Base-by-base conservation (phyloP, 2,113 vertebrate species). In the Lampris megalopsis region DNA sequence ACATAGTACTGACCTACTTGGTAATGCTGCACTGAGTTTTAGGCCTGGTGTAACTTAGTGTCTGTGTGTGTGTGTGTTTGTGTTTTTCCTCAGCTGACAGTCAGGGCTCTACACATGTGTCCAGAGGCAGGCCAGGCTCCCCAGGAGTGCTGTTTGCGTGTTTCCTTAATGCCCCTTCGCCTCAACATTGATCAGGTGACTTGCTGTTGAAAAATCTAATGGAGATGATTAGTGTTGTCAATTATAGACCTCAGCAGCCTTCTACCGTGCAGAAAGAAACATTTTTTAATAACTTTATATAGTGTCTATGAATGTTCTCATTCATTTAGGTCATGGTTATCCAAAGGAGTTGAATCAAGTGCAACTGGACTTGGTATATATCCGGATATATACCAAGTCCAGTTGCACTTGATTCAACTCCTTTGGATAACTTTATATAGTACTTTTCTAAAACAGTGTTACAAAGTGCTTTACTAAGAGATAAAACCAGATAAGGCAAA, bases 101-200 rank as follows among this genome's bases (percentile, higher is more conserved):
- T 99, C 50, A 97, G 98, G 91, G 97, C 96, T 0, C 82, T 99
- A n/a, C 98, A 99, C 5, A 95, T 98, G 82, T 96, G 97, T 80
- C 97, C 97, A 0, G 98, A 99, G 88, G 95, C 96, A 0, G 96
- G 96, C 66, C 95, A 95, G 84, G 96, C 96, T 13, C 97, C 98
- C 0, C 97, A 98, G 77, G 98, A 99, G 36, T 99, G 98, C 84
- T 99, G 97, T 87, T 88, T 99, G 62, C 93, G 97, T 9, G 96
- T 99, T 72, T 97, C 97, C 0, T 88, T 99, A 9, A 97, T 98
- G 98, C 98, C 98, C 0, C 96, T 99, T 38, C 97, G 98, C 75
- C 97, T 99, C 90, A 99, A 99, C 75, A 97, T 99, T 37, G 98
- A 99, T 91, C 98, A 99, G 95, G 98, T 99, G 70, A 24, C 24